Percentiles rank a stretch among this genome's conserved stretches.
Conservation (phyloP, 2,888 invertebrate genomes). For the Kuschelorhynchus macadamiae region DNA sequence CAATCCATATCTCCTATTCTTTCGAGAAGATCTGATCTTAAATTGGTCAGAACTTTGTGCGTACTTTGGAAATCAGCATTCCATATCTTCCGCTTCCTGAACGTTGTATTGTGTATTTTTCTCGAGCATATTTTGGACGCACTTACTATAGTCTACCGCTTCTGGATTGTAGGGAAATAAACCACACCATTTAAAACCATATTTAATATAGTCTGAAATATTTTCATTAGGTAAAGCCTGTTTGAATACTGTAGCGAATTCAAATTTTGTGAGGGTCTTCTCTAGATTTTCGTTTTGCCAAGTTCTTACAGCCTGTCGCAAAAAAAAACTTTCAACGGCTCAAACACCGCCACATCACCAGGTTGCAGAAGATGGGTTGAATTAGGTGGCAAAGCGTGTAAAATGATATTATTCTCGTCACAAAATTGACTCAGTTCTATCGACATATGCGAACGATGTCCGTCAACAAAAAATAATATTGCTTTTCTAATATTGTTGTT, state of each 20-base stretch:
- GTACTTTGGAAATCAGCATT: too few species aligned
- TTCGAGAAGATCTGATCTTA: too few species aligned
- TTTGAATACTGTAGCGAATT: constrained; percentile 55
- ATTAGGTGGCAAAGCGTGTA: constrained; percentile 57
- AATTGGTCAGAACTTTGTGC: too few species aligned
- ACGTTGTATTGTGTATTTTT: too few species aligned
- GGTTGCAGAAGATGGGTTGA: constrained; percentile 57
- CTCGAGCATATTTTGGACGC: constrained; percentile 22
- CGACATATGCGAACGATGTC: constrained; percentile 57
- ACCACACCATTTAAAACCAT: constrained; percentile 48
- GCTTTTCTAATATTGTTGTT: constrained; percentile 50
- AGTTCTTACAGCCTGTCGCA: constrained; percentile 54
- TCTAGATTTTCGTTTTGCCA: constrained; percentile 53
- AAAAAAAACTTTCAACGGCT: constrained; percentile 57
- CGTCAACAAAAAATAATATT: constrained; percentile 57
- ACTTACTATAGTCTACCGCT: constrained; percentile 45
- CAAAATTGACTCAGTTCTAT: constrained; percentile 55
- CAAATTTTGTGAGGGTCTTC: constrained; percentile 53
- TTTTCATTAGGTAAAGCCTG: constrained; percentile 40
- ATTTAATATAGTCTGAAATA: constrained; percentile 43
- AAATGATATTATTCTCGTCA: constrained; percentile 54
- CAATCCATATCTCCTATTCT: too few species aligned
- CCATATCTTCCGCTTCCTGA: too few species aligned
- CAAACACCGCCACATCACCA: constrained; percentile 57
- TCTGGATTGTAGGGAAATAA: constrained; percentile 45